These are phyloP conservation scores for Montipora efflorescens DNA, from an alignment of 64 coral and sea anemone genomes.

Conservation along the genomic window DNA sequence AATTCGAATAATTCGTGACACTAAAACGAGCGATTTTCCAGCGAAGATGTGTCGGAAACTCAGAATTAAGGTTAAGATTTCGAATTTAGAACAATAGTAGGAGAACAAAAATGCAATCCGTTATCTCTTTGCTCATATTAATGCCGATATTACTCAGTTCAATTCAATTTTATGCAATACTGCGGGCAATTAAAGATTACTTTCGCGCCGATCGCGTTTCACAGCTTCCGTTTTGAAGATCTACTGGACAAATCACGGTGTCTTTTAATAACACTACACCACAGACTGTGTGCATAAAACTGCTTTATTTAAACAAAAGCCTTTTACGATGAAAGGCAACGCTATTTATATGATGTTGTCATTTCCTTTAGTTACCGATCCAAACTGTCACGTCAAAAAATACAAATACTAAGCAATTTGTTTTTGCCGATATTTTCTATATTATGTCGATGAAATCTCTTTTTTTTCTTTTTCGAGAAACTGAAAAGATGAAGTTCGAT, in stretches of 20 bases:
- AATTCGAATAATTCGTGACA: too few species aligned
- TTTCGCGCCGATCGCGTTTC: neutral
- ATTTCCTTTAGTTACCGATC: neutral
- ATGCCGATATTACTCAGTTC: neutral
- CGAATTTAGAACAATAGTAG: too few species aligned
- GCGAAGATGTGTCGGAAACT: too few species aligned
- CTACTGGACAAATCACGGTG: neutral
- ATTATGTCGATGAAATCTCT: too few species aligned
- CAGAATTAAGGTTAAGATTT: too few species aligned
- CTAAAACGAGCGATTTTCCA: too few species aligned
- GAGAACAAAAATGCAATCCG: neutral
- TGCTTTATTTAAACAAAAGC: constrained; percentile 13
- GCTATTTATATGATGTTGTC: neutral
- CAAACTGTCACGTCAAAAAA: too few species aligned
- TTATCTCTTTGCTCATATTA: neutral
- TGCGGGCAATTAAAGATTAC: neutral
- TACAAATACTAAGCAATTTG: too few species aligned
- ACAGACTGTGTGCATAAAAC: constrained; percentile 2
- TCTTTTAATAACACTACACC: neutral
- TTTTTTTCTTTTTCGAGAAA: too few species aligned
- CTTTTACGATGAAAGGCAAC: constrained; percentile 8
- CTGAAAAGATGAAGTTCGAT: too few species aligned
- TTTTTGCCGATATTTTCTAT: too few species aligned
- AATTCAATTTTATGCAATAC: neutral
- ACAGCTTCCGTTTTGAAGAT: neutral